These are phyloP conservation scores for Mylabris phalerata DNA, from an alignment of 1,140 invertebrate genomes.

Conservation along the genomic window DNA sequence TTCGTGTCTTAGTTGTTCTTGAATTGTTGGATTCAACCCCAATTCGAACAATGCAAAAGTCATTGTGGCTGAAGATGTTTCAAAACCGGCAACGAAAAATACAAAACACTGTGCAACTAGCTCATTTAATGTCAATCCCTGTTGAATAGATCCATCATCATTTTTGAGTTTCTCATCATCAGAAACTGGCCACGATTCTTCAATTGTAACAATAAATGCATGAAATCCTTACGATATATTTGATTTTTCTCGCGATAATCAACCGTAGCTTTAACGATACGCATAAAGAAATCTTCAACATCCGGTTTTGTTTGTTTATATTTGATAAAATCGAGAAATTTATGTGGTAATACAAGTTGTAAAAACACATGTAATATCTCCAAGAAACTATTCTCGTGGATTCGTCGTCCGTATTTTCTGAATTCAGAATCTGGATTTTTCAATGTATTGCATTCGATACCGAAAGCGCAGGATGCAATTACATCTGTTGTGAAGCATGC, in stretches of 20 bases:
- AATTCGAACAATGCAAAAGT: constrained; percentile 46
- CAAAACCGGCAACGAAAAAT: constrained; percentile 45
- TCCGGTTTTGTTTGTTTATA: constrained; percentile 5
- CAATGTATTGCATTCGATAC: constrained; percentile 51
- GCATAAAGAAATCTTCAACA: constrained; percentile 41
- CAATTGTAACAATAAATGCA: constrained; percentile 46
- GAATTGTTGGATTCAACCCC: constrained; percentile 43
- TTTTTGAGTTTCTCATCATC: constrained; percentile 3
- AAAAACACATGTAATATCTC: background rate
- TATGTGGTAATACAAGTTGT: background rate
- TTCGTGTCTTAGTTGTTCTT: constrained; percentile 44
- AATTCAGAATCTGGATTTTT: constrained; percentile 49
- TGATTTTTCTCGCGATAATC: constrained; percentile 42
- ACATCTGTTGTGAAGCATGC: constrained; percentile 56
- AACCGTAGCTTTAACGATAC: constrained; percentile 42
- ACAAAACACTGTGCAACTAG: constrained; percentile 23
- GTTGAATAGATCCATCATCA: constrained; percentile 4
- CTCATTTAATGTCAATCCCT: constrained; percentile 15
- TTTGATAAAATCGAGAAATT: background rate
- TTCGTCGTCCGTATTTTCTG: constrained; percentile 28
- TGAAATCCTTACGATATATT: constrained; percentile 45
- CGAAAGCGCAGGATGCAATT: constrained; percentile 55
- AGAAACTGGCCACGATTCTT: constrained; percentile 27
- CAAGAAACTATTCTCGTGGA: constrained; percentile 15
- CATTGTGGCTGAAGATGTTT: constrained; percentile 45